Base-by-base conservation (phyloP, 92 coral and sea anemone genomes). In the Meandrina meandrites region DNA sequence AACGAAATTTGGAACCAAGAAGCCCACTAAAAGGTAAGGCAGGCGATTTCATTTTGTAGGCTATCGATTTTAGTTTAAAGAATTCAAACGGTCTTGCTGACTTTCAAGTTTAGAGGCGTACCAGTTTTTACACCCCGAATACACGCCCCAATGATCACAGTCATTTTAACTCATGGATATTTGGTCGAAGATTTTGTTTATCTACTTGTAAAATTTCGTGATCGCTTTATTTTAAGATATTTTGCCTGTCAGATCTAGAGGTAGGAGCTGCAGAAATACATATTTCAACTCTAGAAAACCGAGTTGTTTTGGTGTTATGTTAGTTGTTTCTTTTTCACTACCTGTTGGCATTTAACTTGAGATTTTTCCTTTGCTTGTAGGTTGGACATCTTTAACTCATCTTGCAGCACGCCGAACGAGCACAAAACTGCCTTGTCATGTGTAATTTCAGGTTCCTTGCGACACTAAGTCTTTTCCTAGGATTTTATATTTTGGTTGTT, bases 101-200 rank as follows among this genome's bases (percentile, higher is more conserved):
- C 47, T 17, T 74, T 15, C 27, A 15, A 27, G 80, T 15, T 28
- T 1, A 83, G 30, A 57, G 50, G 71, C 72, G 36, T 74, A 84
- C 87, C 80, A 54, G 87, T 75, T 84, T 16, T 74, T 56, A 34
- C 67, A 72, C 78, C 62, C 69, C 27, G n/a, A 17, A 51, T 64
- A 50, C 48, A 84, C 72, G 87, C 87, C n/a, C 57, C 72, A 57
- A 28, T 84, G 87, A 74, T 56, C 67, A 27, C 80, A 36, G 80
- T 84, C 77, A 57, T 73, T 64, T 31, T 30, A 73, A 83, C 51
- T 36, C 14, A 16, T 48, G 62, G 54, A 32, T 53, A 36, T 71
- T 83, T 73, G 80, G 24, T n/a, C 71, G 37, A 53, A 74, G 57
- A 31, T 73, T 73, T 72, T 83, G 87, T 51, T 15, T 31, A 15